phyloP scores from a whole-genome alignment of 2,797 vertebrate genomes.

The Tapera naevia region DNA sequence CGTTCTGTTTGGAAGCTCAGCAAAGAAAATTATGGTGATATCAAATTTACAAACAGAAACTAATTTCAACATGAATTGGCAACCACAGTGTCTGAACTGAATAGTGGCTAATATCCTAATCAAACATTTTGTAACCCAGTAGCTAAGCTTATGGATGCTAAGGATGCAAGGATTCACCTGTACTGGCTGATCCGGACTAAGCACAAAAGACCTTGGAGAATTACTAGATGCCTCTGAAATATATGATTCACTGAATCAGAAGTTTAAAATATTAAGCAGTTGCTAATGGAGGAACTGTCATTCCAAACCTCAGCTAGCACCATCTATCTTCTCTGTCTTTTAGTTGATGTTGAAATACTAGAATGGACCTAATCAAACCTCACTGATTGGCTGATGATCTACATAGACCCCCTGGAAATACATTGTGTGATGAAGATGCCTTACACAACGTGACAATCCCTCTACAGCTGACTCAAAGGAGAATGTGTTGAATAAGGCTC shows the following conservation, averaged over 20 bases:
- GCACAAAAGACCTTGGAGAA: background rate
- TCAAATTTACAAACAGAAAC: background rate
- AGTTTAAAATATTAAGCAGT: background rate
- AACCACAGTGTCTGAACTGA: background rate
- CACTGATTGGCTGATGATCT: background rate
- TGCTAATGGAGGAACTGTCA: background rate
- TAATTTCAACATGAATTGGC: background rate
- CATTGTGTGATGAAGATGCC: background rate
- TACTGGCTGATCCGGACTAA: background rate
- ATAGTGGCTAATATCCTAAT: background rate
- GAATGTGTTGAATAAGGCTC: background rate
- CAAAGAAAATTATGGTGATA: background rate
- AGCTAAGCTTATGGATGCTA: background rate
- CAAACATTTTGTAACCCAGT: background rate
- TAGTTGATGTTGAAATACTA: background rate
- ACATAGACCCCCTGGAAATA: background rate
- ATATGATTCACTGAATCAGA: background rate
- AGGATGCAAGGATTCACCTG: background rate
- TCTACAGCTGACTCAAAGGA: background rate
- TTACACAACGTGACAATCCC: accelerated
- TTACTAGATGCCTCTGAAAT: background rate
- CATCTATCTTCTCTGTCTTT: background rate
- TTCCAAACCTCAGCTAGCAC: background rate
- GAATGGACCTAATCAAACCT: background rate
- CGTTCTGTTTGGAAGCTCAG: background rate